These are phyloP conservation scores for Nipponia nippon DNA, from an alignment of 2,113 vertebrate genomes.

Conservation along the genomic window DNA sequence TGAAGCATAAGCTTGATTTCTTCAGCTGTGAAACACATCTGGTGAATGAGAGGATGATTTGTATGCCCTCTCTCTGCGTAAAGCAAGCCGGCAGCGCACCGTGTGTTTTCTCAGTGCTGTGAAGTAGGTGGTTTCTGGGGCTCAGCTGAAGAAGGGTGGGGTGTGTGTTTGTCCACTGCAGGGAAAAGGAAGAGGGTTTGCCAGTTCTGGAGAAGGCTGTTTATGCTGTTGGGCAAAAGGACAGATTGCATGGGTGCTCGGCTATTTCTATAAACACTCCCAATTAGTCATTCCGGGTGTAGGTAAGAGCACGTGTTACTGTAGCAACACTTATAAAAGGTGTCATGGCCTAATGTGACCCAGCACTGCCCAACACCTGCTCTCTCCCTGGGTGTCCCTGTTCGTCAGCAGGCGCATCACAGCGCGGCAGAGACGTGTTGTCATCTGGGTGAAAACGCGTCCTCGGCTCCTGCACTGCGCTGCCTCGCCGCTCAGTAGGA, in stretches of 20 bases:
- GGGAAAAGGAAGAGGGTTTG: not conserved
- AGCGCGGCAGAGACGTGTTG: fast-evolving
- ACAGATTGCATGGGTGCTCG: not conserved
- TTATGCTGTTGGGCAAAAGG: not conserved
- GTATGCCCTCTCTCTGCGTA: no score
- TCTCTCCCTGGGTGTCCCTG: not conserved
- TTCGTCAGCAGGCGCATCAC: not conserved
- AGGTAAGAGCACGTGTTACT: not conserved
- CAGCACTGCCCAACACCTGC: not conserved
- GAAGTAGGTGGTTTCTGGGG: not conserved
- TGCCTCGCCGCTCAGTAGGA: fast-evolving
- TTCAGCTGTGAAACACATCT: not conserved
- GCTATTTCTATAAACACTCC: not conserved
- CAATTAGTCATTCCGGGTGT: not conserved
- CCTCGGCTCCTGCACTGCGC: not conserved
- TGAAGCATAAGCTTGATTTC: not conserved
- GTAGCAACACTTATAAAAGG: not conserved
- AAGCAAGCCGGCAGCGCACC: no score
- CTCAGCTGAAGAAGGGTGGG: not conserved
- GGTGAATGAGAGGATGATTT: not conserved
- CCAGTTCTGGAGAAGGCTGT: not conserved
- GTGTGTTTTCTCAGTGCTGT: not conserved
- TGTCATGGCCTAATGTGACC: not conserved
- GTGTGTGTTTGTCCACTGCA: not conserved
- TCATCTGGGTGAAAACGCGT: not conserved